Base-by-base conservation (phyloP, 2,888 invertebrate genomes). In the Neocrepidodera transversa region DNA sequence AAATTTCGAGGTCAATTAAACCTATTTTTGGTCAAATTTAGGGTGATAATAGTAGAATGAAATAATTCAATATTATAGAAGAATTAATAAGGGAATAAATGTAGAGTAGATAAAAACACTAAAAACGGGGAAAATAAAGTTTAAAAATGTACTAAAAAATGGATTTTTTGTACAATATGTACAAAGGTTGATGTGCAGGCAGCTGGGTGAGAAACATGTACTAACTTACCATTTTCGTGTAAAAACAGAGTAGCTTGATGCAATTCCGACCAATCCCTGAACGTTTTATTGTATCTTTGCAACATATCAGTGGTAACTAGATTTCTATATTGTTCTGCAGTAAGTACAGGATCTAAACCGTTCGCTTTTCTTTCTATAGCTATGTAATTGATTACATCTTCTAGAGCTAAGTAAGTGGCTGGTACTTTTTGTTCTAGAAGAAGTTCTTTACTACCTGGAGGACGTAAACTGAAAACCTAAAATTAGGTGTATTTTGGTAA, bases 221-320 rank as follows among this genome's bases (percentile, higher is more conserved):
- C 43, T 17, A 38, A 64, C 71, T 71, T 71, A 86, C 95, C 98
- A 78, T 98, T 98, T 74, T 99, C 99, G 76, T 99, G 98, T 1
- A 99, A 84, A 80, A 99, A 99, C 76, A 95, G 86, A 0, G 97
- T 97, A 0, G 98, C 99, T 76, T 97, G 96, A 71, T 94, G 92
- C 50, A 97, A 79, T 77, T 97, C 97, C 0, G 93, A 90, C 7
- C 87, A 86, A 82, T 94, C 97, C n/a, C 95, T 84, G 76, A 94
- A 94, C 56, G 86, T 85, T 42, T 88, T 84, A 60, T 87, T 85
- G 67, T 87, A 86, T 62, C 87, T 84, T 68, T 87, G 86, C 65
- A 89, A 85, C 88, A 86, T 85, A 72, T 85, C 86, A 48, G 83
- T 83, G 0, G 83, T 82, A n/a, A 86, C 86, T 78, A 83, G 76